A percentile compares a stretch with the other conserved stretches of the same genome.
These are phyloP conservation scores for Holcopasites calliopsidis DNA, from an alignment of 1,140 invertebrate genomes.

Conservation along the genomic window DNA sequence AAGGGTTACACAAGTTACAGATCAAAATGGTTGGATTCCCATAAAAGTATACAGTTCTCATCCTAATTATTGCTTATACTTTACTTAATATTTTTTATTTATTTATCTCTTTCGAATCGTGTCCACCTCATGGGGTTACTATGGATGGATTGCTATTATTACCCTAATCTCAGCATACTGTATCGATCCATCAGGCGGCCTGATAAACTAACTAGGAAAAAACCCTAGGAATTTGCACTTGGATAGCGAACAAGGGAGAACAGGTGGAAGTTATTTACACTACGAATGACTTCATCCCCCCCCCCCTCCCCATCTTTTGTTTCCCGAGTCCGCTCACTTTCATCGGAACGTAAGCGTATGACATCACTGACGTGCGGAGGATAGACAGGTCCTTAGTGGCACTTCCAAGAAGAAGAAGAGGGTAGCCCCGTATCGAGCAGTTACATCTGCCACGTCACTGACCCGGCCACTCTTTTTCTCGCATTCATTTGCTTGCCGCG, in stretches of 20 bases:
- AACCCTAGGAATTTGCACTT: too few relatives aligned
- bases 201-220: too few relatives aligned
- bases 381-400: constrained; percentile 52
- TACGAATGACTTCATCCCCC: neutral
- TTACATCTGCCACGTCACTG: constrained; percentile 75
- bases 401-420: constrained; percentile 54
- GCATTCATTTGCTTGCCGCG: constrained; percentile 33
- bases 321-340: constrained; percentile 15
- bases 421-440: constrained; percentile 61
- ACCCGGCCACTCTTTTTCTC: constrained; percentile 51
- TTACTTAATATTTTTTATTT: too few relatives aligned
- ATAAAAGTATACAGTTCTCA: too few relatives aligned
- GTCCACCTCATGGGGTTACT: too few relatives aligned
- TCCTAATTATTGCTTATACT: too few relatives aligned
- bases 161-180: too few relatives aligned
- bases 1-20: too few relatives aligned
- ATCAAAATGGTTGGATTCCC: too few relatives aligned
- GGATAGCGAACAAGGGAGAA: neutral
- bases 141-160: too few relatives aligned
- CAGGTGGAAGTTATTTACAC: neutral
- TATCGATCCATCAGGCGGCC: too few relatives aligned
- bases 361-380: constrained; percentile 34
- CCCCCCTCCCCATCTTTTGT: neutral
- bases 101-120: too few relatives aligned
- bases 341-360: constrained; percentile 1